These are phyloP conservation scores for Nemoura dubitans DNA, from an alignment of 2,888 invertebrate genomes.

Conservation along the genomic window DNA sequence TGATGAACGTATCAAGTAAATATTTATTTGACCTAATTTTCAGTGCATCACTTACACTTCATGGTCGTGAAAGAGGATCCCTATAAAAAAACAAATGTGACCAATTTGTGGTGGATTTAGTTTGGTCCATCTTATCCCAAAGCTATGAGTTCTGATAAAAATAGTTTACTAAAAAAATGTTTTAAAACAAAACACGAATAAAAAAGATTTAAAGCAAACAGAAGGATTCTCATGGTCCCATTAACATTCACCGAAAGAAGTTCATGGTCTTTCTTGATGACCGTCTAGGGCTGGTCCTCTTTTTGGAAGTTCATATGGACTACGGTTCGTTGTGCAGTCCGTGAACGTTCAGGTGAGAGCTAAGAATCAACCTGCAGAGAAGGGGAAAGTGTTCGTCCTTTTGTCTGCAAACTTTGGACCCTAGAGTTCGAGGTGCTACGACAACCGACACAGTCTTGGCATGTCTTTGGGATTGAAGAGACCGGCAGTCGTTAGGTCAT, in stretches of 20 bases:
- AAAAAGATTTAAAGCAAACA: neutral
- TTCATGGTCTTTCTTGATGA: neutral
- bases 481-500: neutral
- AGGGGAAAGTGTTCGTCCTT: slow-evolving; percentile 22
- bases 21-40: neutral
- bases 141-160: too few species aligned
- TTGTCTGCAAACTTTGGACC: neutral
- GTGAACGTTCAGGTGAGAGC: slow-evolving; percentile 8
- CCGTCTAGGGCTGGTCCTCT: neutral
- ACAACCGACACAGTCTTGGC: neutral
- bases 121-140: neutral
- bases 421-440: neutral
- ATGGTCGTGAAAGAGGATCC: too few species aligned
- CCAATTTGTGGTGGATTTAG: neutral
- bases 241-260: neutral
- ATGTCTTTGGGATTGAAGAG: neutral
- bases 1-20: neutral
- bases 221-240: neutral
- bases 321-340: neutral
- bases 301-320: neutral
- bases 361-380: neutral
- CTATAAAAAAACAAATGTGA: too few species aligned
- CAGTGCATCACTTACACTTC: too few species aligned
- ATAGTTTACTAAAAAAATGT: neutral
- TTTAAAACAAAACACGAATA: neutral